Conservation (phyloP, 2,797 vertebrate genomes). For the Diplodus sargus region DNA sequence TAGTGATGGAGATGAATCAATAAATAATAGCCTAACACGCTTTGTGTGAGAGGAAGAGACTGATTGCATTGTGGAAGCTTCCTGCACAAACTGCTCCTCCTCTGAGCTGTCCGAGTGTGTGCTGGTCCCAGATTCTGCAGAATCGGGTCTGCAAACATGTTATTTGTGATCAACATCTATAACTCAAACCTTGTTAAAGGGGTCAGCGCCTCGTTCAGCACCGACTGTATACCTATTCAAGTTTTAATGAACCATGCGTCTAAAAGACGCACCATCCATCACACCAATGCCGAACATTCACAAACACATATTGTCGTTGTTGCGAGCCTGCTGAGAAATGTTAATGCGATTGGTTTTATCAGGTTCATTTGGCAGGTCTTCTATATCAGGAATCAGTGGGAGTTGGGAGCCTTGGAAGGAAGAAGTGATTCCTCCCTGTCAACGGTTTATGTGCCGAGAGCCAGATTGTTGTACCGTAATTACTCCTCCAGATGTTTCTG, state of each 20-base stretch:
- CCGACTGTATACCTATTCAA: too few relatives aligned
- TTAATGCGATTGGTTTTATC: constrained; percentile 38
- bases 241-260: not conserved
- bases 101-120: too few relatives aligned
- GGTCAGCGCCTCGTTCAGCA: too few relatives aligned
- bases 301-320: constrained; percentile 22
- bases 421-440: constrained; percentile 34
- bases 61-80: too few relatives aligned
- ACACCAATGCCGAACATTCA: constrained; percentile 7
- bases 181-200: too few relatives aligned
- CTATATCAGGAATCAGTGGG: constrained; percentile 48
- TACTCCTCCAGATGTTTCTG: constrained; percentile 66
- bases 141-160: too few relatives aligned
- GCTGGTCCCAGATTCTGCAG: too few relatives aligned
- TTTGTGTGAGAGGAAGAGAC: too few relatives aligned
- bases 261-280: not conserved
- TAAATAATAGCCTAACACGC: too few relatives aligned
- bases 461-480: constrained; percentile 56
- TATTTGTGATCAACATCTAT: too few relatives aligned
- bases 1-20: too few relatives aligned
- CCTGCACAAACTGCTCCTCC: too few relatives aligned
- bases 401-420: constrained; percentile 41
- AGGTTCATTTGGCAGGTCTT: constrained; percentile 40
- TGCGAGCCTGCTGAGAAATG: constrained; percentile 16
- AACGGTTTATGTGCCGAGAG: constrained; percentile 53